phyloP scores from a whole-genome alignment of 1,140 invertebrate genomes.

The Calliphora vicina region DNA sequence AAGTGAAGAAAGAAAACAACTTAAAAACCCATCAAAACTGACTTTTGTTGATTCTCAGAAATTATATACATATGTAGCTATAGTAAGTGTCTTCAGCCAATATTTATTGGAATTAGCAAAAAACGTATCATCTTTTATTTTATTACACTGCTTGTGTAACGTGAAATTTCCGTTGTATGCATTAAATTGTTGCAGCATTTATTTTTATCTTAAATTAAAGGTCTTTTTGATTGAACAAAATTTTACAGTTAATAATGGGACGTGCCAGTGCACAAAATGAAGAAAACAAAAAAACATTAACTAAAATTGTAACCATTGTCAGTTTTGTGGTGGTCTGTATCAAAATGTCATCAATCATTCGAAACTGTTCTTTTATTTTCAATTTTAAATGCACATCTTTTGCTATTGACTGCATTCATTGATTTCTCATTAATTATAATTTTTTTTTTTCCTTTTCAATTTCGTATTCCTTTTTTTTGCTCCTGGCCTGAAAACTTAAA shows the following conservation, averaged over 20 bases:
- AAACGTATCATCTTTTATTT: not conserved
- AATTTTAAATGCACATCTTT: not conserved
- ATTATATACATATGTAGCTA: not conserved
- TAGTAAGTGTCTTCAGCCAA: not conserved
- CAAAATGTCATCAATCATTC: constrained; percentile 31
- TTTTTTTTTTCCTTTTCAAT: not conserved
- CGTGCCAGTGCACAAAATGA: constrained; percentile 1
- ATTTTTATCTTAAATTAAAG: constrained; percentile 19
- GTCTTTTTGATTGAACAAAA: not conserved
- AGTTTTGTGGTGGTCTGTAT: constrained; percentile 22
- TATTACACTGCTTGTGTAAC: not conserved
- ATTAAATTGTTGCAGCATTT: not conserved
- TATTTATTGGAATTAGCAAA: not conserved
- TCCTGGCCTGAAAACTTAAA: not conserved
- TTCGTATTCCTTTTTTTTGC: not conserved
- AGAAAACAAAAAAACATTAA: no score
- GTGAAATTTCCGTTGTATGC: not conserved
- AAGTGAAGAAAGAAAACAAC: not conserved
- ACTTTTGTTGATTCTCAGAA: not conserved
- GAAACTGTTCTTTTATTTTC: not conserved
- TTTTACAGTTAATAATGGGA: constrained; percentile 26
- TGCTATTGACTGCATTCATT: constrained; percentile 30
- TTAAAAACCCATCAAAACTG: not conserved
- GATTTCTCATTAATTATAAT: constrained; percentile 32
- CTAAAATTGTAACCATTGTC: not conserved